Base-by-base conservation (phyloP, 2,113 vertebrate species). In the Microtus oregoni region DNA sequence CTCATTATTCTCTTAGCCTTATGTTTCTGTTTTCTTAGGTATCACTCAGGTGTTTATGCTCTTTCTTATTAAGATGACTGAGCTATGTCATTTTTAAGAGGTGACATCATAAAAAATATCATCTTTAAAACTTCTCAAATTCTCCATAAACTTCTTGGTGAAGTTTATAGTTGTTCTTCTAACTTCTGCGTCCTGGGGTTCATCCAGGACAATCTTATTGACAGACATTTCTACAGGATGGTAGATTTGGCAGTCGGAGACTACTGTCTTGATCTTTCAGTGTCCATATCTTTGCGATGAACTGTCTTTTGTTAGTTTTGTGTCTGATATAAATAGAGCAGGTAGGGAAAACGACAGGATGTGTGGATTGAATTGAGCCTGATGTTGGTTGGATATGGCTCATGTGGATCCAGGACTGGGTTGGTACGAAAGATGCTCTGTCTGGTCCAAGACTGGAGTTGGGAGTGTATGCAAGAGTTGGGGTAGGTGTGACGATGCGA, bases 191-290 rank as follows among this genome's bases (percentile, higher is more conserved):
- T 24, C 87, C 67, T 82, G 76, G 63, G 52, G 20, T 58, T n/a
- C 22, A 83, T 92, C 90, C 10, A 68, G 65, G 52, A 88, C 44
- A 94, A 76, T 95, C 83, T 77, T 75, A 91, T 81, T 83, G 28
- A 85, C n/a, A 68, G 77, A 35, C 26, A 61, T 88, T 92, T 78
- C 68, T 14, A 22, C 35, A 35, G 68, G 32, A 70, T 70, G 14
- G 70, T 95, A 75, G 14, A 38, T n/a, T 35, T 81, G 65, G 55
- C 55, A 19, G 55, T 55, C 1, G 15, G 63, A 13, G 5, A 35
- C 5, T 35, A 68, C 32, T 70, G 14, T 15, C 68, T 70, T 70
- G 68, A 17, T 7, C 68, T 70, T 70, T 35, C 68, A 70, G 32
- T 35, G 68, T 35, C 35, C 68, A 3, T 70, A 70, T 35, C 35